A percentile compares a stretch with the other conserved stretches of the same genome.
These are phyloP conservation scores for Melanaphis sacchari DNA, from an alignment of 1,140 invertebrate species.

Conservation along the genomic window DNA sequence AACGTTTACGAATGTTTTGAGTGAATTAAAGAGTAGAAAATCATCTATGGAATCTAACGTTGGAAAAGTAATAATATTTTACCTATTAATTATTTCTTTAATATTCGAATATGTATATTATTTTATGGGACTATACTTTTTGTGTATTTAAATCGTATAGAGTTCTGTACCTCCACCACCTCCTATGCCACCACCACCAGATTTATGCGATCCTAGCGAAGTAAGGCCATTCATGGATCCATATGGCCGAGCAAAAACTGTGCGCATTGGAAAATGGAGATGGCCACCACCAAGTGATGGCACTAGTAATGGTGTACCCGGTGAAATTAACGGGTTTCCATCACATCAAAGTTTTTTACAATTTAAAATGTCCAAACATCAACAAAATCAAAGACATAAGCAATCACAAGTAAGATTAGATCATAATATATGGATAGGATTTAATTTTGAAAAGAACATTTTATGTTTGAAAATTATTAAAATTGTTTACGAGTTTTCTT, in stretches of 20 bases:
- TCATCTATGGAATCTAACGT: constrained; percentile 61
- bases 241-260: constrained; percentile 91
- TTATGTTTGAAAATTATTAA: background rate
- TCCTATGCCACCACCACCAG: constrained; percentile 81
- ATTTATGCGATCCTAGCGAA: constrained; percentile 79
- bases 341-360: constrained; percentile 76
- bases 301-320: constrained; percentile 65
- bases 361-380: constrained; percentile 74
- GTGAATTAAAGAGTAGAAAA: constrained; percentile 67
- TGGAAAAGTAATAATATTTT: constrained; percentile 59
- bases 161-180: constrained; percentile 76
- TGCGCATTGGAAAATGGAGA: constrained; percentile 94
- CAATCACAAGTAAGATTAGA: constrained; percentile 60
- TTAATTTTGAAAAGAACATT: background rate
- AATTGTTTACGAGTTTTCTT: background rate
- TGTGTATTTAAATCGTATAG: background rate
- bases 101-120: background rate
- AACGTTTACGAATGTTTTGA: constrained; percentile 69
- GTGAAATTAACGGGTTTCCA: constrained; percentile 60
- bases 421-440: background rate
- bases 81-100: background rate
- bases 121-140: background rate
- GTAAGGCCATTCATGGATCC: constrained; percentile 85
- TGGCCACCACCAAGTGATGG: constrained; percentile 92
- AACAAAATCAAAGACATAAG: constrained; percentile 71